Conservation (phyloP, 1,140 invertebrate species). For the Anadara kagoshimensis region DNA sequence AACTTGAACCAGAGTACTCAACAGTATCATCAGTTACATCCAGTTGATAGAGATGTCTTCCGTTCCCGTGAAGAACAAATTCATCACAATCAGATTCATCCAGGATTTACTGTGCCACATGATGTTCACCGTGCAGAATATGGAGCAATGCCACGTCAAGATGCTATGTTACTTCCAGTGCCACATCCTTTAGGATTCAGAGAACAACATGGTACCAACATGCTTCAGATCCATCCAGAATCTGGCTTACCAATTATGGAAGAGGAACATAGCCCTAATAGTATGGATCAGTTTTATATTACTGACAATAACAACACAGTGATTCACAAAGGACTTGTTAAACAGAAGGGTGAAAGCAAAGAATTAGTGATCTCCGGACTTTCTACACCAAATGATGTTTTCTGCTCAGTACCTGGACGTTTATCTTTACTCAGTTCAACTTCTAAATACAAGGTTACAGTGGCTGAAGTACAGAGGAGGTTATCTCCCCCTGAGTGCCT, state of each 20-base stretch:
- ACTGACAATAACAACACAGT: background rate
- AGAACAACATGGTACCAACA: constrained; percentile 3
- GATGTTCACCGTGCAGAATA: constrained; percentile 7
- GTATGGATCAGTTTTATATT: constrained; percentile 7
- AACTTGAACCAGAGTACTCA: background rate
- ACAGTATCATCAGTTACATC: too few species aligned
- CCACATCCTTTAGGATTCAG: background rate
- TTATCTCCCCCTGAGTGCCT: constrained; percentile 98
- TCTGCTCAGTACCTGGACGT: constrained; percentile 96
- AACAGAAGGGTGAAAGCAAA: constrained; percentile 28
- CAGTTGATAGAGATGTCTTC: too few species aligned
- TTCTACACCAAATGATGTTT: constrained; percentile 76
- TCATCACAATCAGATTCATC: background rate
- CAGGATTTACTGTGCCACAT: background rate
- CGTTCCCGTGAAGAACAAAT: constrained; percentile 5
- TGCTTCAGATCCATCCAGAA: background rate
- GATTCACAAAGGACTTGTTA: background rate
- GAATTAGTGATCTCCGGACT: constrained; percentile 64
- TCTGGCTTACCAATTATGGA: background rate
- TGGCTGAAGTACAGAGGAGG: constrained; percentile 97
- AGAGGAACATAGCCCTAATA: background rate
- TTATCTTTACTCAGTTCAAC: constrained; percentile 97
- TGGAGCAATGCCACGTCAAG: constrained; percentile 9
- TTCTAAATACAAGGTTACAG: constrained; percentile 99
- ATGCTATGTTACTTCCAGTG: constrained; percentile 7